Percentiles rank a stretch among this genome's conserved stretches.
phyloP scores from a whole-genome alignment of 1,140 invertebrate species.

The Neodiprion pinetum region DNA sequence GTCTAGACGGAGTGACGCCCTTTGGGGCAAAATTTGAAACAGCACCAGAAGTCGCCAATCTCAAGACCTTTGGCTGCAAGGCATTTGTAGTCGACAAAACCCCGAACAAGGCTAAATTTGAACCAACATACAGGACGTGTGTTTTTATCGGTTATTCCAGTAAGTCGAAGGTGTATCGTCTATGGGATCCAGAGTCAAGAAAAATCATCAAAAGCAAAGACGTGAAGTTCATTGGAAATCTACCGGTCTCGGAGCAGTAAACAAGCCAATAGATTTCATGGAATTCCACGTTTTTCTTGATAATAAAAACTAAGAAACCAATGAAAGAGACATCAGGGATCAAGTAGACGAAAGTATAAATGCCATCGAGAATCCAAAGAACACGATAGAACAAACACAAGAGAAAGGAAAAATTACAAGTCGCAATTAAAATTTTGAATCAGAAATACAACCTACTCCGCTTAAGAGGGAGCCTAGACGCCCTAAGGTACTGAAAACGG shows the following conservation, averaged over 20 bases:
- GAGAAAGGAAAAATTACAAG: not conserved
- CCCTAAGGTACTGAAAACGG: not conserved
- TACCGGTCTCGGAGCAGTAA: not conserved
- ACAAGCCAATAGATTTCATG: not conserved
- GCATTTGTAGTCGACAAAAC: conserved; percentile 43
- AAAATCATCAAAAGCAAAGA: conserved; percentile 37
- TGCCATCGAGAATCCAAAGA: not conserved
- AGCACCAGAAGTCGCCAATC: conserved; percentile 30
- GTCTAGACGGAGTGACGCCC: too few relatives aligned
- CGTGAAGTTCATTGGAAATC: conserved; percentile 35
- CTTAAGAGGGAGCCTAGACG: too few relatives aligned
- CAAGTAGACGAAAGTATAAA: not conserved
- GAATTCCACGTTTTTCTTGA: not conserved
- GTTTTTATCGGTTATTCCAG: not conserved
- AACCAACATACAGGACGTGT: conserved; percentile 30
- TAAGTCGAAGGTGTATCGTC: conserved; percentile 37
- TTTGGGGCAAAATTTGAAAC: too few relatives aligned
- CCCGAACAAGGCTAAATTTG: conserved; percentile 39
- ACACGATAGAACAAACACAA: conserved; percentile 1
- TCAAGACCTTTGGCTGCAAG: conserved; percentile 44
- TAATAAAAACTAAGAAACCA: too few relatives aligned
- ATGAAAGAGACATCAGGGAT: not conserved
- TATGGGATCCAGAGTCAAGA: conserved; percentile 32
- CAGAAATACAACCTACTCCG: too few relatives aligned
- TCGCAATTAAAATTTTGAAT: too few relatives aligned